These are phyloP conservation scores for Apoderus coryli DNA, from an alignment of 2,888 invertebrate genomes.

Conservation along the genomic window DNA sequence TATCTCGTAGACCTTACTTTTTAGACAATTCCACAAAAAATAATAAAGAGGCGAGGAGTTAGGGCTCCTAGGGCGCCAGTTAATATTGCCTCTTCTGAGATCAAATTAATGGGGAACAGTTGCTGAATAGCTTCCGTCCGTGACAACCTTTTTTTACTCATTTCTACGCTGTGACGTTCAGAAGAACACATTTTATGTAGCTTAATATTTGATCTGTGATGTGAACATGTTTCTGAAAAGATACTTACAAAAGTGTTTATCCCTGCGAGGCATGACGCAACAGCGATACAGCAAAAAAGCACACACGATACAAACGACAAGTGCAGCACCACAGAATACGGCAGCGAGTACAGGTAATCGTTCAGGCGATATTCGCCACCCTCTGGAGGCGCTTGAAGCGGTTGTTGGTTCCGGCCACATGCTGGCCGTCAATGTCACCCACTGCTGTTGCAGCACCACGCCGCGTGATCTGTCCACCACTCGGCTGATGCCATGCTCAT, in stretches of 20 bases:
- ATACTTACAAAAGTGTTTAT: conserved; percentile 50
- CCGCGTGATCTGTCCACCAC: conserved; percentile 22
- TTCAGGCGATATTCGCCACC: conserved; percentile 34
- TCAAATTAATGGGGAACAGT: too few species aligned
- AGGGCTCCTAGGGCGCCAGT: too few species aligned
- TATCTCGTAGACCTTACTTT: too few species aligned
- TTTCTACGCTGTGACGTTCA: too few species aligned
- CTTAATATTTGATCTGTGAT: too few species aligned
- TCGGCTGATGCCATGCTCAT: conserved; percentile 26
- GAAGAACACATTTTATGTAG: too few species aligned
- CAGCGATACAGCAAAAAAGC: conserved; percentile 51
- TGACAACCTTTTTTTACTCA: too few species aligned
- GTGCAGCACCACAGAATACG: conserved; percentile 40
- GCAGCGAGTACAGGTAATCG: conserved; percentile 35
- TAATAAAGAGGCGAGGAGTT: too few species aligned
- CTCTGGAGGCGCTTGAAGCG: conserved; percentile 28
- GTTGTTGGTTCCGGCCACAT: conserved; percentile 36
- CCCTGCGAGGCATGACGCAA: conserved; percentile 53
- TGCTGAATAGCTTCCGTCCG: too few species aligned
- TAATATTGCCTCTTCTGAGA: too few species aligned
- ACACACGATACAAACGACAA: conserved; percentile 48
- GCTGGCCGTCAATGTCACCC: conserved; percentile 38
- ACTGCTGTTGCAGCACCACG: conserved; percentile 35
- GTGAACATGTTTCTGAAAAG: too few species aligned
- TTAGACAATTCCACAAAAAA: too few species aligned